Percentiles rank a stretch among this genome's conserved stretches.
phyloP scores from a whole-genome alignment of 2,113 vertebrate species.

The Oncorhynchus nerka region DNA sequence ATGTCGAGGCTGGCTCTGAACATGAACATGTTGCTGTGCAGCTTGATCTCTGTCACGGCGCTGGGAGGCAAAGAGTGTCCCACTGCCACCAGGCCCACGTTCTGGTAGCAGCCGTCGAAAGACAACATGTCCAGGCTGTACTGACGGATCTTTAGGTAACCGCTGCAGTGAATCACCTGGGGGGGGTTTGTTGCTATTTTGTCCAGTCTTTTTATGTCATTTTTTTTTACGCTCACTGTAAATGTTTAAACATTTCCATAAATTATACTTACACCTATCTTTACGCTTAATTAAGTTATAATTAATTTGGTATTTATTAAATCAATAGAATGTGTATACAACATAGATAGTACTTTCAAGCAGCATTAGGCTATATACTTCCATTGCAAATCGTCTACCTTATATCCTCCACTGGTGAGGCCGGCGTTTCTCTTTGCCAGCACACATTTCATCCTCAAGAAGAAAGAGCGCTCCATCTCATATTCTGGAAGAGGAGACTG shows the following conservation, averaged over 20 bases:
- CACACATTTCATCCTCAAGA: slow-evolving; percentile 97
- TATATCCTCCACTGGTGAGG: slow-evolving; percentile 96
- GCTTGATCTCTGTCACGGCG: slow-evolving; percentile 95
- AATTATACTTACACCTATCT: too few species aligned
- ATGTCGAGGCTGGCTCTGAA: slow-evolving; percentile 96
- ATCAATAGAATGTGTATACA: too few species aligned
- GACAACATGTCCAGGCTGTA: slow-evolving; percentile 97
- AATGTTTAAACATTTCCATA: too few species aligned
- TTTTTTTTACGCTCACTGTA: too few species aligned
- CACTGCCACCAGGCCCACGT: slow-evolving; percentile 95
- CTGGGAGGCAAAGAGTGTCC: slow-evolving; percentile 95
- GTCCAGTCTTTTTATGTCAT: too few species aligned
- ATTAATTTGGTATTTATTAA: too few species aligned
- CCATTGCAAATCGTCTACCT: slow-evolving; percentile 72
- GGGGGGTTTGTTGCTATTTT: too few species aligned
- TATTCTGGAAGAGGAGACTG: slow-evolving; percentile 77
- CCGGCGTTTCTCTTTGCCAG: slow-evolving; percentile 97
- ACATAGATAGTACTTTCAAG: too few species aligned
- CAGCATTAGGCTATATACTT: too few species aligned
- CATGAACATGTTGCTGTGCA: slow-evolving; percentile 99
- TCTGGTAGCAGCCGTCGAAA: slow-evolving; percentile 97
- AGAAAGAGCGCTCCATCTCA: slow-evolving; percentile 95
- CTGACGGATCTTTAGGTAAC: slow-evolving; percentile 96
- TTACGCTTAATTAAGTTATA: too few species aligned
- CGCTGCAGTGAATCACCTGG: slow-evolving; percentile 96